Evolutionary conservation across 2,797 vertebrate species (phyloP), one percentile per base, ranked within the genome.

Genomic region (Poecile montanus): DNA sequence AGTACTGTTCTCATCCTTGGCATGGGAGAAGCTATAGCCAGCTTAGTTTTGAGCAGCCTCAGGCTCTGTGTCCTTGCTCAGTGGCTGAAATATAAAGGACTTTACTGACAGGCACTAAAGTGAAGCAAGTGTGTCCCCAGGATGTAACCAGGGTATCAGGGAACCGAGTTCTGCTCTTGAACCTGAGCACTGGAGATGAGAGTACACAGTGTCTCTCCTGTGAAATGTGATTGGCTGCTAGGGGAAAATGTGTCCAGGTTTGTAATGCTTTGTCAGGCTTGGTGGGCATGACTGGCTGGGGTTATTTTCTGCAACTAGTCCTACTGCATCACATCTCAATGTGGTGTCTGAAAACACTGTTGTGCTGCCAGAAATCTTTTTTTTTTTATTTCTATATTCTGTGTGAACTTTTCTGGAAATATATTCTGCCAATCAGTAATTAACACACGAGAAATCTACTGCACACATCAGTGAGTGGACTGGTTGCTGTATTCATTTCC

Each of bases 351-450:
- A 29, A 63, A 85, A 63, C 16, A 21, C 47, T 78, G 25, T 47
- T 63, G 32, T 82, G 60, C 27, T 91, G 42, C 60, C 51, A 87
- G 53, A 53, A 85, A 70, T 51, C 7, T 3, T 63, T 85, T 73
- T 29, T 32, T 32, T 42, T 68, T 34, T 85, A 34, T 34, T 34
- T 34, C 67, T 45, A 85, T 61, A 50, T 89, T 78, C 66, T 71
- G 11, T 71, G 61, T 82, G 83, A 95, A 65, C 42, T 27, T 92
- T 87, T 71, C 71, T 91, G 84, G 48, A 95, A 79, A 80, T 44
- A 50, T 13, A 23, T 94, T 82, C 86, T 94, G 80, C 77, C 71
- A 82, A 63, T 57, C 57, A 63, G 62, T 85, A 66, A 93, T 89
- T 95, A 93, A 85, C 58, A 73, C 20, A 47, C 0, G 2, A 40